These are phyloP conservation scores for Zosterops lateralis DNA, from an alignment of 2,113 vertebrate genomes.

Conservation along the genomic window DNA sequence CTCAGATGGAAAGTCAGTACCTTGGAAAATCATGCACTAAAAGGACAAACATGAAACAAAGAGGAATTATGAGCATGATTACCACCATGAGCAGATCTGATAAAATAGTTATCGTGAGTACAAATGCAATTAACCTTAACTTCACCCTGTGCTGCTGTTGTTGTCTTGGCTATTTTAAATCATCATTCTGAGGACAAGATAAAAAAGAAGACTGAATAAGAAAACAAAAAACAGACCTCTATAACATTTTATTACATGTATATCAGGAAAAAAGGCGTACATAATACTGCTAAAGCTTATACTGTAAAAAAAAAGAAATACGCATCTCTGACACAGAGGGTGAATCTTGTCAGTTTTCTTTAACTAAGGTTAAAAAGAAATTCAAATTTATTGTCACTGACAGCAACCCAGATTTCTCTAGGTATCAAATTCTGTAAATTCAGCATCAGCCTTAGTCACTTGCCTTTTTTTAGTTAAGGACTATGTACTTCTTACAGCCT, in stretches of 20 bases:
- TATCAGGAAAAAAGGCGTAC: not conserved
- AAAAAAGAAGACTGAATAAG: not conserved
- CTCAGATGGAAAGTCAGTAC: not conserved
- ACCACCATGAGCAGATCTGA: not conserved
- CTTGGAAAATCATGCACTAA: not conserved
- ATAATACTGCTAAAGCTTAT: not conserved
- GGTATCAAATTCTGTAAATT: not conserved
- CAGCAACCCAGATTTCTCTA: not conserved
- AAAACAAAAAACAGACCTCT: not conserved
- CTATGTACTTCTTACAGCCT: not conserved
- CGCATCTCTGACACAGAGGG: not conserved
- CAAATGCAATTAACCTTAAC: conserved; percentile 15
- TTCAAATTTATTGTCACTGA: not conserved
- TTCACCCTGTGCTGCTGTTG: not conserved
- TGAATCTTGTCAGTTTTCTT: not conserved
- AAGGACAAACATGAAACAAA: not conserved
- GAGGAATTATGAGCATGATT: not conserved
- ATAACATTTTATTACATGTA: not conserved
- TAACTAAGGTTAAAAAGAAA: not conserved
- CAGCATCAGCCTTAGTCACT: not conserved
- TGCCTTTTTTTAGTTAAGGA: not conserved
- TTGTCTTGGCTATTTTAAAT: not conserved
- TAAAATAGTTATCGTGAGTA: not conserved
- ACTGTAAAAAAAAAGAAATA: not conserved
- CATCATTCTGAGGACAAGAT: not conserved